Conservation (phyloP, 2,797 vertebrate genomes). For the Eidolon dupreanum region DNA sequence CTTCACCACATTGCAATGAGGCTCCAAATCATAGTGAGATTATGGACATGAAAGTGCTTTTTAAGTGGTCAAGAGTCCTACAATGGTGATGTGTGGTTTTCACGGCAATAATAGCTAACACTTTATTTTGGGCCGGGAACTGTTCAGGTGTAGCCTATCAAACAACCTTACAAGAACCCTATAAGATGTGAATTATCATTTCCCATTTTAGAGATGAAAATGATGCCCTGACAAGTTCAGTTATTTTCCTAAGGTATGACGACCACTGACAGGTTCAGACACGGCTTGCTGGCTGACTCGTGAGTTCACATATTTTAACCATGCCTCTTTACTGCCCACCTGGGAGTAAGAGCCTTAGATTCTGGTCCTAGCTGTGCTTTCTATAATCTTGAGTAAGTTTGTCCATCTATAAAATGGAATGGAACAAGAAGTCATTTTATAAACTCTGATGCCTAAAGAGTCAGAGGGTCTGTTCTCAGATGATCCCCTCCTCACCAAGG, state of each 20-base stretch:
- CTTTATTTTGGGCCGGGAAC: background rate
- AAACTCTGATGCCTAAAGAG: background rate
- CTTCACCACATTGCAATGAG: background rate
- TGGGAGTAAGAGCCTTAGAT: background rate
- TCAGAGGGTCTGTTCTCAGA: background rate
- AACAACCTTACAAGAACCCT: background rate
- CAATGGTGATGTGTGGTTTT: background rate
- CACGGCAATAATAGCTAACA: background rate
- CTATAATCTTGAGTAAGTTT: background rate
- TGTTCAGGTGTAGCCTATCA: background rate
- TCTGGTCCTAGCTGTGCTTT: background rate
- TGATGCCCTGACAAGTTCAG: background rate
- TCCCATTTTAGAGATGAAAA: background rate
- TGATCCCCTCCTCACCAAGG: background rate
- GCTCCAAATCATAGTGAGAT: background rate
- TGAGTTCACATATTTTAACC: background rate
- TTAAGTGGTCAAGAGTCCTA: background rate
- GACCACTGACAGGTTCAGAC: background rate
- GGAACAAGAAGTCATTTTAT: background rate
- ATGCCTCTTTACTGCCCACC: background rate
- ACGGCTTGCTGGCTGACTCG: background rate
- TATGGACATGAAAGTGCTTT: background rate
- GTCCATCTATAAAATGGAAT: background rate
- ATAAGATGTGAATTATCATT: background rate
- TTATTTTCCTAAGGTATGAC: background rate